phyloP scores from a whole-genome alignment of 2,797 vertebrate genomes.

The Podargus strigoides region DNA sequence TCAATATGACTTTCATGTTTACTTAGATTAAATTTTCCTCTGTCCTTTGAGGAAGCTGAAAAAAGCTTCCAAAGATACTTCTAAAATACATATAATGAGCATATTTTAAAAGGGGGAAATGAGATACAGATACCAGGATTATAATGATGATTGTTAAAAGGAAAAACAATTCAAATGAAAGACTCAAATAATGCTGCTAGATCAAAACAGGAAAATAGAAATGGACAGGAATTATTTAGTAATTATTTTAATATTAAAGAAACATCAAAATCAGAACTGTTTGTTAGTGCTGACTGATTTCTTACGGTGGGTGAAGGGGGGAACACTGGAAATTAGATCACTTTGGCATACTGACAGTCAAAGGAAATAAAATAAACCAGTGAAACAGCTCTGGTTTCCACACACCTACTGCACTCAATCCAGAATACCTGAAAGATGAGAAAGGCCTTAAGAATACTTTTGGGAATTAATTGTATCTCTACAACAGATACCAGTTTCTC shows the following conservation, averaged over 20 bases:
- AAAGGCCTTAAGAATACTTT: background rate
- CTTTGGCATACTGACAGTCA: background rate
- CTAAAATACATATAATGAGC: background rate
- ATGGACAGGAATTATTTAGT: background rate
- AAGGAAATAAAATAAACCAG: background rate
- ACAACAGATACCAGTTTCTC: background rate
- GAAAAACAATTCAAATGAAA: background rate
- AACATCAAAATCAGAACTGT: background rate
- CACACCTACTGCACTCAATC: background rate
- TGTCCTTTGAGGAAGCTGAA: background rate
- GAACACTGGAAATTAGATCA: background rate
- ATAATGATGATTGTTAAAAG: background rate
- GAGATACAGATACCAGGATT: no score
- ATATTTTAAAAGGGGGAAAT: no score
- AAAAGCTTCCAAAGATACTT: background rate
- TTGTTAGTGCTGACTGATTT: background rate
- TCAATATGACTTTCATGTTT: background rate
- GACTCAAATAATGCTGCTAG: background rate
- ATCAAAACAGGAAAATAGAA: background rate
- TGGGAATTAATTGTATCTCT: background rate
- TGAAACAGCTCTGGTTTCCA: background rate
- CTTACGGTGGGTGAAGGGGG: background rate
- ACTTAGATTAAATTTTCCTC: background rate
- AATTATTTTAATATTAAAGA: background rate
- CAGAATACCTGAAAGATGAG: background rate